Percentiles rank a stretch among this genome's conserved stretches.
phyloP scores from a whole-genome alignment of 2,888 invertebrate species.

The Erannis defoliaria region DNA sequence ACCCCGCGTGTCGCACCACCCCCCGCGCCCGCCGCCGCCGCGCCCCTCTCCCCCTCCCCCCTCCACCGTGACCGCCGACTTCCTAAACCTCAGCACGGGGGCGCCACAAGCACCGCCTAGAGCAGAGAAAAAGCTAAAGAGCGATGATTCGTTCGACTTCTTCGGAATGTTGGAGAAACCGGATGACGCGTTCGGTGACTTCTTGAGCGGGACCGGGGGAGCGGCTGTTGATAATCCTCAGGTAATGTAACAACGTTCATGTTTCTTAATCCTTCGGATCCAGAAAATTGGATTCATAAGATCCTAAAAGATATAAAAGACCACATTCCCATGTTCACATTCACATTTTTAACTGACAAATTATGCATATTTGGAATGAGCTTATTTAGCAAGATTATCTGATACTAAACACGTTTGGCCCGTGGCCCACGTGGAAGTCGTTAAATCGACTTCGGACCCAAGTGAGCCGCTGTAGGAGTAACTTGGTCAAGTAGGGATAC shows the following conservation, averaged over 20 bases:
- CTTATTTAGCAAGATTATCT: no score
- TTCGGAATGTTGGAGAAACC: slow-evolving; percentile 87
- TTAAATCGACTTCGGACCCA: no score
- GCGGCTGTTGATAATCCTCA: slow-evolving; percentile 57
- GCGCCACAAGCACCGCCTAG: slow-evolving; percentile 42
- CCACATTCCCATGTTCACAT: no score
- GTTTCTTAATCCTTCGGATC: no score
- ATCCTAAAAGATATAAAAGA: no score
- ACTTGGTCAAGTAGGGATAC: no score
- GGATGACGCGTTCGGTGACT: slow-evolving; percentile 80
- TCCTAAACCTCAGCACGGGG: slow-evolving; percentile 65
- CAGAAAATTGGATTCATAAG: no score
- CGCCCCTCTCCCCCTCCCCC: slow-evolving; percentile 53
- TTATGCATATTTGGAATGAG: no score
- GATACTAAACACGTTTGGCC: no score
- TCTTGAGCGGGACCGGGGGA: slow-evolving; percentile 67
- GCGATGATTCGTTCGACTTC: slow-evolving; percentile 87
- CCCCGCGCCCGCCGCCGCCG: slow-evolving; percentile 48
- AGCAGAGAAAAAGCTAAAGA: slow-evolving; percentile 64
- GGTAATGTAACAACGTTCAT: slow-evolving; percentile 41
- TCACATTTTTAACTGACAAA: no score
- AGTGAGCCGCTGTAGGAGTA: no score
- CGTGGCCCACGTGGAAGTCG: no score
- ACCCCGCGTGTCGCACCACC: slow-evolving; percentile 58
- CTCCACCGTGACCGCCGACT: slow-evolving; percentile 62